Conservation (phyloP, 2,888 invertebrate genomes). For the Choristoneura rosaceana region DNA sequence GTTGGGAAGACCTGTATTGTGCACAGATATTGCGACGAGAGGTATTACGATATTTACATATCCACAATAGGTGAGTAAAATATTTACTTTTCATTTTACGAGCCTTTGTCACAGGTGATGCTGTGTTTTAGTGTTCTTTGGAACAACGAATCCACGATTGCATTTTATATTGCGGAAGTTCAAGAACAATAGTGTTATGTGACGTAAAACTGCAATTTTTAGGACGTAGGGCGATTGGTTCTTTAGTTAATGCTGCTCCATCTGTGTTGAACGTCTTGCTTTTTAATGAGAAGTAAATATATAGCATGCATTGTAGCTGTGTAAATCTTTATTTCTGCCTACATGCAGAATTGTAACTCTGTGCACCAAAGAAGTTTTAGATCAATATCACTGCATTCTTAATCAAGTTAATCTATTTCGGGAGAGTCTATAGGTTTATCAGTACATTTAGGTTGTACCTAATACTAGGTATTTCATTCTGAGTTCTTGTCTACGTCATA, state of each 20-base stretch:
- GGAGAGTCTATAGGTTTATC: not conserved
- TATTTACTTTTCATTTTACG: slow-evolving; percentile 71
- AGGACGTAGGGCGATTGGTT: not conserved
- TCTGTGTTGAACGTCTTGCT: slow-evolving; percentile 3
- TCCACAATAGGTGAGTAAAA: slow-evolving; percentile 93
- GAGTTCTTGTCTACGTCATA: no score
- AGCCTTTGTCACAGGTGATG: slow-evolving; percentile 73
- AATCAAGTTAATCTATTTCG: slow-evolving; percentile 25
- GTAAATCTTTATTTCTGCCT: not conserved
- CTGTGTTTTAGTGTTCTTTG: slow-evolving; percentile 61
- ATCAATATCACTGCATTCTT: slow-evolving; percentile 33
- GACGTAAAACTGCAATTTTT: slow-evolving; percentile 27
- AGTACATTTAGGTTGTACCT: not conserved
- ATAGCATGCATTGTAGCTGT: slow-evolving; percentile 12
- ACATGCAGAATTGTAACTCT: not conserved
- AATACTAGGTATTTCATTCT: no score
- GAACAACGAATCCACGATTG: slow-evolving; percentile 62
- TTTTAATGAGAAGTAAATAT: not conserved
- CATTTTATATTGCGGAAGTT: slow-evolving; percentile 59
- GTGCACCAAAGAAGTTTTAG: slow-evolving; percentile 4
- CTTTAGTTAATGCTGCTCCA: not conserved
- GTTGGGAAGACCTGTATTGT: slow-evolving; percentile 96
- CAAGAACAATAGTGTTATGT: slow-evolving; percentile 61
- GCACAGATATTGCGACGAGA: slow-evolving; percentile 95
- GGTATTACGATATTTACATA: slow-evolving; percentile 96